These are phyloP conservation scores for Erannis defoliaria DNA, from an alignment of 2,888 invertebrate genomes.

Conservation along the genomic window DNA sequence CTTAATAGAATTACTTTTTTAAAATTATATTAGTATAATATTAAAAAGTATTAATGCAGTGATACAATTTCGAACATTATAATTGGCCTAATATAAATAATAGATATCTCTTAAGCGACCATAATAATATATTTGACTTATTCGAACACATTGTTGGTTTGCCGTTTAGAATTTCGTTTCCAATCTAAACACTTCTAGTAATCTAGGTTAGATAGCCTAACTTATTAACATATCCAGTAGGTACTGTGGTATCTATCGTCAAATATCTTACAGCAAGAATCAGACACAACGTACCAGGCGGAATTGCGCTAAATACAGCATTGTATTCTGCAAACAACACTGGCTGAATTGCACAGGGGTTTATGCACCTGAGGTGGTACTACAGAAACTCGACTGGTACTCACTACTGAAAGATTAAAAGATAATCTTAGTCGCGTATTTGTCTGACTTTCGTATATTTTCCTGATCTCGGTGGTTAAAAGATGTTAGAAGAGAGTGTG, in stretches of 20 bases:
- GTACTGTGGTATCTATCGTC: background rate
- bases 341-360: constrained; percentile 36
- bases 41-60: too few relatives aligned
- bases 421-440: too few relatives aligned
- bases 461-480: too few relatives aligned
- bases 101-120: too few relatives aligned
- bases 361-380: constrained; percentile 40
- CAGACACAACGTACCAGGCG: constrained; percentile 26
- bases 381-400: constrained; percentile 7
- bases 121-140: too few relatives aligned
- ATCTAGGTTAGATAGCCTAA: background rate
- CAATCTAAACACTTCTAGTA: background rate
- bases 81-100: too few relatives aligned
- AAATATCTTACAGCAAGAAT: constrained; percentile 25
- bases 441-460: too few relatives aligned
- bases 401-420: background rate
- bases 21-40: too few relatives aligned
- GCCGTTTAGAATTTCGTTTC: background rate
- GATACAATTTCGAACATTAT: too few relatives aligned
- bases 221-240: background rate
- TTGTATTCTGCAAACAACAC: constrained; percentile 40
- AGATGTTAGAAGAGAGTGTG: too few relatives aligned
- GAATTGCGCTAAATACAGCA: constrained; percentile 44
- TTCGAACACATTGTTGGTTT: background rate
- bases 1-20: too few relatives aligned